Percentiles rank a stretch among this genome's conserved stretches.
Evolutionary conservation across 2,888 invertebrate species (phyloP).

Genomic region (Nowickia ferox): DNA sequence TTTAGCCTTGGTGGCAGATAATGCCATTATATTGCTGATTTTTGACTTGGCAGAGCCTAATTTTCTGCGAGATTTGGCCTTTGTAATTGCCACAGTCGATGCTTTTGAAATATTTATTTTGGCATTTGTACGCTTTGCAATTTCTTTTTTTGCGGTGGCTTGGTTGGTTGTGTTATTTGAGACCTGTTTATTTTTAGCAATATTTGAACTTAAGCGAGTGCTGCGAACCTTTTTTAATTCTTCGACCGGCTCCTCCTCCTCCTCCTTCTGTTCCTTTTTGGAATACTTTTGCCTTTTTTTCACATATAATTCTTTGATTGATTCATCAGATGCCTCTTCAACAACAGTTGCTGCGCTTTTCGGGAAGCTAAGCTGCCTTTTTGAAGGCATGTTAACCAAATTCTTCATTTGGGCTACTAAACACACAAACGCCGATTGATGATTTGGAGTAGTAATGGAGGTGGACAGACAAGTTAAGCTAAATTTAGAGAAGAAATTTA

Average conservation of each 20-base stretch:
- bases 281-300: constrained; percentile 40
- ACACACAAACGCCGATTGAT: constrained; percentile 75
- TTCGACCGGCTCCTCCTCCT: constrained; percentile 31
- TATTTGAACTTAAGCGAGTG: constrained; percentile 31
- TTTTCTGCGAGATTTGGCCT: constrained; percentile 58
- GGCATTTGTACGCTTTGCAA: constrained; percentile 16
- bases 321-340: constrained; percentile 35
- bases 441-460: constrained; percentile 68
- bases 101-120: constrained; percentile 60
- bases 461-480: constrained; percentile 71
- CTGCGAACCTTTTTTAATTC: constrained; percentile 49
- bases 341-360: neutral
- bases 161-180: neutral
- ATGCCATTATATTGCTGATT: constrained; percentile 46
- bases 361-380: neutral
- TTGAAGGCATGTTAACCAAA: constrained; percentile 61
- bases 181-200: constrained; percentile 21
- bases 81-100: constrained; percentile 50
- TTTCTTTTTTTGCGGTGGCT: constrained; percentile 3
- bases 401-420: constrained; percentile 72
- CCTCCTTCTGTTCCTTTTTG: constrained; percentile 45
- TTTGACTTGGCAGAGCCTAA: constrained; percentile 58
- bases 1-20: constrained; percentile 44
- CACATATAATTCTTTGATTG: constrained; percentile 54
- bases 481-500: constrained; percentile 23